Base-by-base conservation (phyloP, 2,797 vertebrate genomes). In the Melanogrammus aeglefinus region DNA sequence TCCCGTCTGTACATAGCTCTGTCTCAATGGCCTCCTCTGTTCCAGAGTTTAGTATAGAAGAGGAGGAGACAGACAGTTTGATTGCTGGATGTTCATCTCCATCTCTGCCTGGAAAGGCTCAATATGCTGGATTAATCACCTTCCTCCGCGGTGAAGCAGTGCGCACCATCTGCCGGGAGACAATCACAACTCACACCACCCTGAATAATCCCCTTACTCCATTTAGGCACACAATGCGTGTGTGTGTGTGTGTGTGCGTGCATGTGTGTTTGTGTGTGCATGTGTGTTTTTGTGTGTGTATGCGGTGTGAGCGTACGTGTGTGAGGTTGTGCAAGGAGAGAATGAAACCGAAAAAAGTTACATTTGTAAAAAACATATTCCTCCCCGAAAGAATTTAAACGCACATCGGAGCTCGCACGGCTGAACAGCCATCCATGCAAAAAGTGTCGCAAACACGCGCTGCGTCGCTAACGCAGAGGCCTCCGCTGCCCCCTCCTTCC, bases 101-200 rank as follows among this genome's bases (percentile, higher is more conserved):
- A 95, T 97, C 97, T 97, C 96, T 95, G 96, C 94, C 96, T 95
- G 95, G 96, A 98, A 96, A 94, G 95, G 95, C 95, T 96, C 97
- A 99, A 98, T 97, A 98, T 98, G 97, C 96, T 93, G 96, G 95
- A 97, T 99, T 99, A 98, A 99, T 99, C 98, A 99, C 98, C 96
- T 99, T 97, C 96, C 96, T 97, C 95, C 97, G 97, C 99, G 97
- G 97, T 99, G 98, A 99, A 98, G 96, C 96, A 95, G 96, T 97
- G 96, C 94, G 95, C 96, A 97, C 98, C 98, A 99, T 99, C 97
- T 99, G 97, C 96, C 96, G 96, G 94, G 96, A 97, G 96, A 97
- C 97, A 97, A 97, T 98, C 95, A 96, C 95, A 95, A 97, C 96
- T 96, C 96, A 94, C 96, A 95, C 95, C 94, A 95, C 94, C 95